Base-by-base conservation (phyloP, 2,888 invertebrate species). In the Drosophila pseudotalamancana region DNA sequence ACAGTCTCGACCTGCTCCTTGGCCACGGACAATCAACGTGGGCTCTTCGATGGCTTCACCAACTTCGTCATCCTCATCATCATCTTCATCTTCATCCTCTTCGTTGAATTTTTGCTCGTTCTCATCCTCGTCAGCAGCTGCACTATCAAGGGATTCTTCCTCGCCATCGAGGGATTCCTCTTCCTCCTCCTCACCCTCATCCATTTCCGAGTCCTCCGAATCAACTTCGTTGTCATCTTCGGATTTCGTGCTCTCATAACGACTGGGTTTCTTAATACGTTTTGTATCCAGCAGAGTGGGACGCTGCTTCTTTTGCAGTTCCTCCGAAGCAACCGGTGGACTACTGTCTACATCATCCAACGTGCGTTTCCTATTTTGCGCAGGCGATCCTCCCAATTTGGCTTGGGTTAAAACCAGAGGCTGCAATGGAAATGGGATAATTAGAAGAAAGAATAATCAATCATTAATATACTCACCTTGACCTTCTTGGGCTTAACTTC, bases 41-140 rank as follows among this genome's bases (percentile, higher is more conserved):
- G 95, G 95, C 87, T 96, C 96, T 90, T 95, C 95, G 79, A 96
- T 95, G 46, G 93, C 93, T 82, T 94, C 95, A 23, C 95, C 92
- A 9, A 95, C 92, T 59, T 68, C 84, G 54, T 76, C 70, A 6
- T 76, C 68, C 1, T 72, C 77, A 57, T 87, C 80, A 8, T 21
- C 43, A 0, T 83, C 83, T 8, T 81, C 87, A 11, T 89, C 88
- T 8, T 82, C 81, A 43, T 87, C 84, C 4, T 81, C 82, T 32
- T 88, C 88, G 23, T 72, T 56, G 12, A 62, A 48, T 18, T 72
- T 72, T 32, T 56, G 63, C 9, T 72, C 73, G 37, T 81, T 79
- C 54, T 90, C 88, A 62, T 90, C 89, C 48, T 86, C 88, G 45
- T 90, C 89, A 40, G 90, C 90, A 57, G 90, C 89, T 14, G 85